These are phyloP conservation scores for Diplodus puntazzo DNA, from an alignment of 2,797 vertebrate species.

Conservation along the genomic window DNA sequence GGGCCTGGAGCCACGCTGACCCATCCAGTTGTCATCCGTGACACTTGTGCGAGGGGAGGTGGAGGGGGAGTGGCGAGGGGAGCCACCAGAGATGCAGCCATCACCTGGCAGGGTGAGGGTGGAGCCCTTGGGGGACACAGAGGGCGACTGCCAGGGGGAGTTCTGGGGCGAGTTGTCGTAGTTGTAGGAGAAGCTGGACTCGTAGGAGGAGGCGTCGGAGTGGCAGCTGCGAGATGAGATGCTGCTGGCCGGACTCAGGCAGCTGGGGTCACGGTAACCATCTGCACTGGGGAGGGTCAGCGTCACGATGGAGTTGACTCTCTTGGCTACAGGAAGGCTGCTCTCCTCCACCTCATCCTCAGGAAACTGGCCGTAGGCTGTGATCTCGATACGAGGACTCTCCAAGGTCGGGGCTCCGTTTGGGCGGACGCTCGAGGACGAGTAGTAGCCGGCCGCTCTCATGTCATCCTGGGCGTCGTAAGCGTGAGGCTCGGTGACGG, in stretches of 20 bases:
- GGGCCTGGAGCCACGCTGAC: slow-evolving; percentile 87
- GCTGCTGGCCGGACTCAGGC: slow-evolving; percentile 97
- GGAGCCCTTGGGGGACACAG: slow-evolving; percentile 94
- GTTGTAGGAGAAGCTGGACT: slow-evolving; percentile 94
- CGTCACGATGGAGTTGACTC: slow-evolving; percentile 91
- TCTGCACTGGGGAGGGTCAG: slow-evolving; percentile 92
- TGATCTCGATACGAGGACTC: slow-evolving; percentile 98
- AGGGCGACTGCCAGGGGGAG: slow-evolving; percentile 97
- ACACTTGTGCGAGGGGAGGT: slow-evolving; percentile 90
- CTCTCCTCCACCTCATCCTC: slow-evolving; percentile 89
- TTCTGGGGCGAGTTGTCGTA: slow-evolving; percentile 95
- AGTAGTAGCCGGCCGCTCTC: slow-evolving; percentile 86
- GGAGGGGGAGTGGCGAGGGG: slow-evolving; percentile 91
- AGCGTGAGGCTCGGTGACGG: slow-evolving; percentile 85
- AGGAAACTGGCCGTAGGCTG: slow-evolving; percentile 92
- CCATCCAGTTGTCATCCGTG: slow-evolving; percentile 92
- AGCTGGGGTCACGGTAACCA: slow-evolving; percentile 94
- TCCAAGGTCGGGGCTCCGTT: slow-evolving; percentile 92
- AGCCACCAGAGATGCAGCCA: slow-evolving; percentile 86
- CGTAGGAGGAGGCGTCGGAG: slow-evolving; percentile 95
- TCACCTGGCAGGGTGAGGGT: slow-evolving; percentile 81
- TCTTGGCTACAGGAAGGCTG: slow-evolving; percentile 83
- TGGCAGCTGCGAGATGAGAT: slow-evolving; percentile 96
- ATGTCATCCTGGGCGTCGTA: slow-evolving; percentile 87
- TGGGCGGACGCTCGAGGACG: slow-evolving; percentile 84